phyloP scores from a whole-genome alignment of 2,113 vertebrate species.

The Dicentrarchus labrax region DNA sequence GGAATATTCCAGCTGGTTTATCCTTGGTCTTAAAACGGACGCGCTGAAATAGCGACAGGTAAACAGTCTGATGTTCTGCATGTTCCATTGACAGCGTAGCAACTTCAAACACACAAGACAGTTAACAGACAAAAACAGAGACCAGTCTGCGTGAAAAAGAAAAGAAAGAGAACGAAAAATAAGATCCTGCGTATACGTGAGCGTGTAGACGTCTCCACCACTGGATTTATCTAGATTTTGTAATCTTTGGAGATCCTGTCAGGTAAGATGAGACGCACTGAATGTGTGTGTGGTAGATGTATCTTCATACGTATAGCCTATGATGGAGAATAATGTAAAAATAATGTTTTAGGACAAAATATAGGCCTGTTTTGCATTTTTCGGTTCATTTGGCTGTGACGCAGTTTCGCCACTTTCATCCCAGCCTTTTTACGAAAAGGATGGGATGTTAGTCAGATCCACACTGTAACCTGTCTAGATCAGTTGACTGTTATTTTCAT shows the following conservation, averaged over 20 bases:
- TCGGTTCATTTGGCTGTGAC: constrained; percentile 29
- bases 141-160: neutral
- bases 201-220: constrained; percentile 4
- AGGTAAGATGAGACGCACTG: constrained; percentile 63
- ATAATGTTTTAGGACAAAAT: neutral
- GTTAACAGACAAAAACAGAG: neutral
- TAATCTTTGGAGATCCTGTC: constrained; percentile 38
- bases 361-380: neutral
- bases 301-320: neutral
- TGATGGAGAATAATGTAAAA: no score
- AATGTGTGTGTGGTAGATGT: neutral
- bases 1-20: constrained; percentile 81
- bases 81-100: neutral
- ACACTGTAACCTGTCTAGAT: neutral
- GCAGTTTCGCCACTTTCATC: constrained; percentile 34
- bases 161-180: neutral
- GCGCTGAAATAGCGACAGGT: constrained; percentile 57
- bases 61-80: neutral
- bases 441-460: neutral
- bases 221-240: constrained; percentile 4
- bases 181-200: neutral
- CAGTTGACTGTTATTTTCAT: neutral
- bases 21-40: constrained; percentile 74
- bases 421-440: rapidly evolving
- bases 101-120: neutral